Conservation (phyloP, 2,888 invertebrate genomes). For the Cactoblastis cactorum region DNA sequence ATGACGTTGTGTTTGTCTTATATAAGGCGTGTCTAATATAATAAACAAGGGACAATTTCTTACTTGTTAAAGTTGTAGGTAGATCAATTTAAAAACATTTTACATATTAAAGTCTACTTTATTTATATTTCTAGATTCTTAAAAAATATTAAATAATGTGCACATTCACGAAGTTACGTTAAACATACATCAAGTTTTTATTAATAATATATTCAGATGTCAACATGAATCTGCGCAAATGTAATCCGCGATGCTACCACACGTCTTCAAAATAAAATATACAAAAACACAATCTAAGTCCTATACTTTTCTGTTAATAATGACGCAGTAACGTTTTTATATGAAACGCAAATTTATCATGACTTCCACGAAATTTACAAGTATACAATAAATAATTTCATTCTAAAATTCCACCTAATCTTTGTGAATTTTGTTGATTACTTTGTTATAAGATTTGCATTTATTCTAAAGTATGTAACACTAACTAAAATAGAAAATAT, state of each 20-base stretch:
- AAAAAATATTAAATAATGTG: slow-evolving; percentile 18
- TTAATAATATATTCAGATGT: background rate
- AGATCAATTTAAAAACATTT: slow-evolving; percentile 15
- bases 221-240: background rate
- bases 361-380: too few relatives aligned
- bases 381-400: too few relatives aligned
- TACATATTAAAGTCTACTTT: slow-evolving; percentile 15
- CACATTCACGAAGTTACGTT: slow-evolving; percentile 15
- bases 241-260: background rate
- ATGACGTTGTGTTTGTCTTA: too few relatives aligned
- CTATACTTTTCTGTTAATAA: too few relatives aligned
- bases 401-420: too few relatives aligned
- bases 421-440: too few relatives aligned
- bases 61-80: background rate
- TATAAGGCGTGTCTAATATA: too few relatives aligned
- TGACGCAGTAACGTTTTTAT: too few relatives aligned
- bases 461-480: too few relatives aligned
- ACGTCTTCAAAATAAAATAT: background rate
- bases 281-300: background rate
- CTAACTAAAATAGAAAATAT: too few relatives aligned
- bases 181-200: slow-evolving; percentile 5
- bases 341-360: too few relatives aligned
- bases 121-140: slow-evolving; percentile 18
- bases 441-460: too few relatives aligned
- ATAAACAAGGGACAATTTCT: background rate